These are phyloP conservation scores for Platygyra sinensis DNA, from an alignment of 64 coral and sea anemone species.

Conservation along the genomic window DNA sequence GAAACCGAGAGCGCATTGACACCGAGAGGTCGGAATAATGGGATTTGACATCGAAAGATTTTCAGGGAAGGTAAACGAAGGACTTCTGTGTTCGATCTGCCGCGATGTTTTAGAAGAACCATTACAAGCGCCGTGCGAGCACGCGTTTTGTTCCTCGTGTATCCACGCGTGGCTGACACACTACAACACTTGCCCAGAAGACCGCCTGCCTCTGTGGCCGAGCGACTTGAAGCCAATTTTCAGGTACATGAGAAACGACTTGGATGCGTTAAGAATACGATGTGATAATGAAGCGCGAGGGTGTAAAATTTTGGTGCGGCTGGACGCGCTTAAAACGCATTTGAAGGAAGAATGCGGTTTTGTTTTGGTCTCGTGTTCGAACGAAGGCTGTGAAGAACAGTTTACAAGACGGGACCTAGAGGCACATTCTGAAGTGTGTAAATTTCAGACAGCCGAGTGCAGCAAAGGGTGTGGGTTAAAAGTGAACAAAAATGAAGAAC, in stretches of 20 bases:
- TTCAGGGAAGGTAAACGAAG: conserved; percentile 80
- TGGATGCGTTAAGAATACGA: conserved; percentile 74
- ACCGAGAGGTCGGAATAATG: conserved; percentile 18
- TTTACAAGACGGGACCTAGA: conserved; percentile 75
- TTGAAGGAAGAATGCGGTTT: conserved; percentile 83
- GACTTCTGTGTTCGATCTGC: conserved; percentile 86
- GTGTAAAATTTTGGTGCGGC: conserved; percentile 65
- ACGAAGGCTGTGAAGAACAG: conserved; percentile 73
- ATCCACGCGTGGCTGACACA: conserved; percentile 86
- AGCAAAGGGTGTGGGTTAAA: conserved; percentile 79
- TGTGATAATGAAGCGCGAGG: conserved; percentile 85
- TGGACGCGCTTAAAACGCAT: conserved; percentile 68
- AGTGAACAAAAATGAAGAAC: conserved; percentile 73
- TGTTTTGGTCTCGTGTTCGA: conserved; percentile 59
- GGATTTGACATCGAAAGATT: conserved; percentile 93
- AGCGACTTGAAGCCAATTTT: conserved; percentile 93
- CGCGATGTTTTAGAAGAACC: conserved; percentile 94
- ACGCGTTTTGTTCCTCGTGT: conserved; percentile 81
- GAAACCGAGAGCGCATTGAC: neutral
- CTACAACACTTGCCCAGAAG: conserved; percentile 91
- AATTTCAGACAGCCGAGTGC: conserved; percentile 76
- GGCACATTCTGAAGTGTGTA: conserved; percentile 63
- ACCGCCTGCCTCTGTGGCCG: conserved; percentile 76
- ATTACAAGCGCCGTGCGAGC: conserved; percentile 81
- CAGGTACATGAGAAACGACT: conserved; percentile 95